Conservation (phyloP, 2,888 invertebrate genomes). For the Dryocosmus kuriphilus region DNA sequence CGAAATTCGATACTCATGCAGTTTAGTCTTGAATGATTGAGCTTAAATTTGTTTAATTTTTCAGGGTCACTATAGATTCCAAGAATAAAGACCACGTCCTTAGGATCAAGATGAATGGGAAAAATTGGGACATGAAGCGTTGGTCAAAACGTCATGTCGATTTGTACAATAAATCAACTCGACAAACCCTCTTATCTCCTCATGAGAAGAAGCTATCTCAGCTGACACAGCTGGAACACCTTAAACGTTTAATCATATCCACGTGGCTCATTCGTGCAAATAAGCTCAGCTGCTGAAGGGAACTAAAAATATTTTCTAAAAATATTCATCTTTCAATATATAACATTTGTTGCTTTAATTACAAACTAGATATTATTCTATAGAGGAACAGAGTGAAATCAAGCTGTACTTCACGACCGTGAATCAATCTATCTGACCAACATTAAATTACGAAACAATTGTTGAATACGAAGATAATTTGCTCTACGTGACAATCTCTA, state of each 20-base stretch:
- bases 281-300: background rate
- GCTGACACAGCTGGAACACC: conserved; percentile 37
- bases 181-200: conserved; percentile 34
- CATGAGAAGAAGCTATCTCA: conserved; percentile 29
- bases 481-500: background rate
- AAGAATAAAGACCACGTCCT: too few species aligned
- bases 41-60: too few species aligned
- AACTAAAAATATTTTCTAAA: conserved; percentile 7
- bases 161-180: conserved; percentile 32
- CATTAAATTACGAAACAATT: background rate
- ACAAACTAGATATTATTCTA: too few species aligned
- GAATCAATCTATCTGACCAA: background rate
- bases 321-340: background rate
- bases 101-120: background rate
- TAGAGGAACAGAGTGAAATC: background rate
- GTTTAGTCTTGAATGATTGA: too few species aligned
- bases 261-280: conserved; percentile 29
- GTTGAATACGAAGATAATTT: background rate
- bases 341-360: background rate
- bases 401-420: background rate
- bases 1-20: too few species aligned
- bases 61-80: too few species aligned
- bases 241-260: conserved; percentile 22
- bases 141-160: conserved; percentile 25
- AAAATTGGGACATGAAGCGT: background rate